Conservation (phyloP, 2,797 vertebrate species). For the Geotria australis region DNA sequence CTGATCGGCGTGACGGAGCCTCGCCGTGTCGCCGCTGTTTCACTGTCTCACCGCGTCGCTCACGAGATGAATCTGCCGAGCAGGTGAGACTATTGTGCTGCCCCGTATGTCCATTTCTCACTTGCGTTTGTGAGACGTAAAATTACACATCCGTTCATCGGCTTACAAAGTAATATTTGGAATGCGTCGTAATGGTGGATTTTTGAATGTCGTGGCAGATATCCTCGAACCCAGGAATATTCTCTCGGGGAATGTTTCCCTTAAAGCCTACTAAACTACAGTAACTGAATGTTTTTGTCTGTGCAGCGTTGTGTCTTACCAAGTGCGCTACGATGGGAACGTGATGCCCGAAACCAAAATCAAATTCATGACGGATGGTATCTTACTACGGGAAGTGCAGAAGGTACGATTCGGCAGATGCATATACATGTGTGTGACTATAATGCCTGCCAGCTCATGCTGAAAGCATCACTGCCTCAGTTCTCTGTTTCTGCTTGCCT, state of each 20-base stretch:
- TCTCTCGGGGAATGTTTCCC: too few relatives aligned
- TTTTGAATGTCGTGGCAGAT: too few relatives aligned
- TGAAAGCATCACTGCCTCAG: background rate
- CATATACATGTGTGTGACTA: background rate
- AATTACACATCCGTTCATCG: too few relatives aligned
- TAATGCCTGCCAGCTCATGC: background rate
- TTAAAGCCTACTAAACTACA: too few relatives aligned
- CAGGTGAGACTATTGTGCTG: slow-evolving; percentile 16
- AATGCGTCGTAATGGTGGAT: too few relatives aligned
- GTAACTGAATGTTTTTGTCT: background rate
- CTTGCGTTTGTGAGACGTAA: too few relatives aligned
- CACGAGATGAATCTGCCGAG: slow-evolving; percentile 67
- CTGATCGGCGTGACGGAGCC: slow-evolving; percentile 68
- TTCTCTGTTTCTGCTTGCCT: background rate
- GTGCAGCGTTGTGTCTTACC: slow-evolving; percentile 64
- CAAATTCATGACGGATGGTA: slow-evolving; percentile 95
- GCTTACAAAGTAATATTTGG: too few relatives aligned
- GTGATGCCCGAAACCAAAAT: slow-evolving; percentile 52
- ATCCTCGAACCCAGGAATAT: too few relatives aligned
- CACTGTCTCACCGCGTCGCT: slow-evolving; percentile 76
- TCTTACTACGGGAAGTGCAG: slow-evolving; percentile 76
- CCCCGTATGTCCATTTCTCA: background rate
- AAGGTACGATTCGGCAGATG: slow-evolving; percentile 17
- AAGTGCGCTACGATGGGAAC: slow-evolving; percentile 81
- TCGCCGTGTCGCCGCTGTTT: slow-evolving; percentile 59